Evolutionary conservation across 2,113 vertebrate genomes (phyloP).

Genomic region (Vanacampus margaritifer): DNA sequence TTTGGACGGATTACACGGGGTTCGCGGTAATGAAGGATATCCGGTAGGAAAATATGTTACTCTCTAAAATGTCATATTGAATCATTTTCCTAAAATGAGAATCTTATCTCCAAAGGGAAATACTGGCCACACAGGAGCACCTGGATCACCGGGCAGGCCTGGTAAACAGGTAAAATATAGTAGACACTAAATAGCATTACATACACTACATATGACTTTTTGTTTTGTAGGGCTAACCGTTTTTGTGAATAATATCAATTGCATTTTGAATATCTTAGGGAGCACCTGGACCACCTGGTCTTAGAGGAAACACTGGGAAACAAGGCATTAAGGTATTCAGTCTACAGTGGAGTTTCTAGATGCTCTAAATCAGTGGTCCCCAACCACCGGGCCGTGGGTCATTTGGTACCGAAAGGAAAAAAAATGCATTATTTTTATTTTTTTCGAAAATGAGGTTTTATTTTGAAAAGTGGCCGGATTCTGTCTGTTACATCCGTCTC

Average conservation of each 20-base stretch:
- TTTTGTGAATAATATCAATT: background rate
- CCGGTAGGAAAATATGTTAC: constrained; percentile 48
- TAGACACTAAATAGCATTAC: background rate
- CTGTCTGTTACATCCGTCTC: no score
- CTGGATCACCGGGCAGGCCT: constrained; percentile 49
- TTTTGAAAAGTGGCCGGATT: no score
- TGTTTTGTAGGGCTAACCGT: background rate
- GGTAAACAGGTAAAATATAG: constrained; percentile 59
- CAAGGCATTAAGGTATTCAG: constrained; percentile 60
- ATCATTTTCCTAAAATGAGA: background rate
- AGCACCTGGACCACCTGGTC: constrained; percentile 54
- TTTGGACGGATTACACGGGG: constrained; percentile 72
- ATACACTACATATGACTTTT: background rate
- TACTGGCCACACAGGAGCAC: constrained; percentile 56
- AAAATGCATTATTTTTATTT: no score
- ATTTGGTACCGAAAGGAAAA: no score
- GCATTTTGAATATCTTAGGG: constrained; percentile 47
- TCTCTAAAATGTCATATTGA: background rate
- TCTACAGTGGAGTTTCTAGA: background rate
- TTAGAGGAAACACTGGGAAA: constrained; percentile 53
- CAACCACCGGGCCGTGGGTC: no score
- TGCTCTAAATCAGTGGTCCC: no score
- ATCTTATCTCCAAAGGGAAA: constrained; percentile 56
- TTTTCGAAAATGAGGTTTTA: no score
- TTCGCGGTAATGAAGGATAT: constrained; percentile 74